Percentiles rank a stretch among this genome's conserved stretches.
phyloP scores from a whole-genome alignment of 2,113 vertebrate species.

The Sula dactylatra region DNA sequence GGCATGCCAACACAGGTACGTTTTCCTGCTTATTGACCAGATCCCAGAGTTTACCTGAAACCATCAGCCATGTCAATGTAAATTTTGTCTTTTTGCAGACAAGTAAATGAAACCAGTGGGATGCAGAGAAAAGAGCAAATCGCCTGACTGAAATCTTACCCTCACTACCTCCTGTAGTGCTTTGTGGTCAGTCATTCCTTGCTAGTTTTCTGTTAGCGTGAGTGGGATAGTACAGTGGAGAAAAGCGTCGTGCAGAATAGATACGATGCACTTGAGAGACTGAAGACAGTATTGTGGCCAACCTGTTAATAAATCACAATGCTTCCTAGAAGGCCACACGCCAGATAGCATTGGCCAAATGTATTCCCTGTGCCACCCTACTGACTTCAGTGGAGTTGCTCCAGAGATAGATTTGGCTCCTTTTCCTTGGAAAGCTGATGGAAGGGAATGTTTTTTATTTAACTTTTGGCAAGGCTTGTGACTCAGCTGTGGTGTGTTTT shows the following conservation, averaged over 20 bases:
- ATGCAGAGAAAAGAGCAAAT: neutral
- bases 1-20: accelerated
- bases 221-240: neutral
- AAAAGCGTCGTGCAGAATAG: neutral
- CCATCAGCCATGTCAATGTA: neutral
- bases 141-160: neutral
- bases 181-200: constrained; percentile 5
- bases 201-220: neutral
- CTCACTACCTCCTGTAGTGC: neutral
- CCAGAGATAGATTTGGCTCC: neutral
- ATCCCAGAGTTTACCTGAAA: neutral
- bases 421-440: neutral
- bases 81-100: neutral
- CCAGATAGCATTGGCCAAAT: neutral
- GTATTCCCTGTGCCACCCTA: neutral
- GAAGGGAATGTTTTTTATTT: constrained; percentile 40
- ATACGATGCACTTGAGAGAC: neutral
- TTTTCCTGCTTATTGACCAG: neutral
- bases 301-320: neutral
- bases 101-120: constrained; percentile 2
- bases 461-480: neutral
- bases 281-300: neutral
- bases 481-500: neutral
- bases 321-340: neutral
- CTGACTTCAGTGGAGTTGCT: neutral